Percentiles rank a stretch among this genome's conserved stretches.
Evolutionary conservation across 64 coral and sea anemone genomes (phyloP).

Genomic region (Stichodactyla helianthus): DNA sequence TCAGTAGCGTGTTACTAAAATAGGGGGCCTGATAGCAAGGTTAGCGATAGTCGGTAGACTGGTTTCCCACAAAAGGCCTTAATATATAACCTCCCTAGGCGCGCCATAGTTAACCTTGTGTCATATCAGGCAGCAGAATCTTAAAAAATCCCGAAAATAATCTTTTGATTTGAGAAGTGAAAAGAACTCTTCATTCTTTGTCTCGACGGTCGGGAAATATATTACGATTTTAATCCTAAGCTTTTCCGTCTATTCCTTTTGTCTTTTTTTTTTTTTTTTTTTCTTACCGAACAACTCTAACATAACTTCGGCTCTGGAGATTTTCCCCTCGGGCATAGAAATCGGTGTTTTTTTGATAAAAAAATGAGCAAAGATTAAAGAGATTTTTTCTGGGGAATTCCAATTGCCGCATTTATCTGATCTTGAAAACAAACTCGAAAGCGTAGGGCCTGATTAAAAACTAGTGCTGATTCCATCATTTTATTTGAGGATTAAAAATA

Average conservation of each 20-base stretch:
- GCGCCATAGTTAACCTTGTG: not conserved
- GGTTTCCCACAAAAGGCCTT: no score
- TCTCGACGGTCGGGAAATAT: not conserved
- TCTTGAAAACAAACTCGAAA: not conserved
- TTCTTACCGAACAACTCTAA: not conserved
- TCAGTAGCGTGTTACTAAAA: not conserved
- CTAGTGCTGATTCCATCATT: not conserved
- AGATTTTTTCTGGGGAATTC: not conserved
- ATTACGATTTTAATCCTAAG: not conserved
- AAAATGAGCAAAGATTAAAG: not conserved
- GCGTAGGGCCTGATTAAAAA: not conserved
- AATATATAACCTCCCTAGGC: no score
- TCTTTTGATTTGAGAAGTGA: not conserved
- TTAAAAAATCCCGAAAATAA: not conserved
- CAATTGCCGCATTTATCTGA: not conserved
- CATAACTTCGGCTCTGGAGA: not conserved
- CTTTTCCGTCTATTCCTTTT: not conserved
- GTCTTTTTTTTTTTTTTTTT: not conserved
- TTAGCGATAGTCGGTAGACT: not conserved
- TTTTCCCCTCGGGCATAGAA: conserved; percentile 6
- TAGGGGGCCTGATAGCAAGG: not conserved
- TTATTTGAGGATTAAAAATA: not conserved
- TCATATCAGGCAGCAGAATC: not conserved
- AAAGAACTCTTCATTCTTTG: not conserved
- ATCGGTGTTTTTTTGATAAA: not conserved